Base-by-base conservation (phyloP, 2,113 vertebrate genomes). In the Maccullochella peelii region DNA sequence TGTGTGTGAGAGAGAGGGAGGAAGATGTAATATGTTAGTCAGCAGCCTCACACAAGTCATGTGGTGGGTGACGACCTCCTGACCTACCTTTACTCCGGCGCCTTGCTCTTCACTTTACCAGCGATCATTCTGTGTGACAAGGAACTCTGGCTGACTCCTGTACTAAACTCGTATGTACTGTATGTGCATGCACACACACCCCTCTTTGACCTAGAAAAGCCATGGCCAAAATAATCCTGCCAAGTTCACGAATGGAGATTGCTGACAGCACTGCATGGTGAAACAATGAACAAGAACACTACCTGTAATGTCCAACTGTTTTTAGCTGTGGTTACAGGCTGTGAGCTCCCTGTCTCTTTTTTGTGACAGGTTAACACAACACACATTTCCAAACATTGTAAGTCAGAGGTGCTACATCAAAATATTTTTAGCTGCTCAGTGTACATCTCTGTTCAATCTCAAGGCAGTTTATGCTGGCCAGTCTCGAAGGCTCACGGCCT, bases 1-100 rank as follows among this genome's bases (percentile, higher is more conserved):
- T 55, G 36, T 49, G 74, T 9, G 27, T 15, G 38, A 10, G 52
- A 4, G 30, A 30, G 25, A 27, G 65, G 12, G 49, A 58, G 42
- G 70, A 54, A 74, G 73, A 40, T n/a, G 47, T 82, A 91, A 83
- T 80, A 80, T 86, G 90, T 92, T 88, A 89, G 93, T 89, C 90
- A 90, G 92, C 89, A 93, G 88, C 91, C 92, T 92, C 82, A 76
- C 86, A 88, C 90, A 87, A 95, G 93, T 95, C 95, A 95, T 94
- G 92, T 91, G 89, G 81, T 81, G 61, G 8, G 76, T 89, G 94
- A 93, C 93, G 94, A 93, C 93, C 93, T 89, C 77, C 81, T 87
- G 80, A 93, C 85, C 88, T 88, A 94, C 87, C 90, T 90, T 89
- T 88, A 86, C 86, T 86, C 79, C 69, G 85, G 73, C 83, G 72